Percentiles rank a stretch among this genome's conserved stretches.
These are phyloP conservation scores for Chaetops frenatus DNA, from an alignment of 2,113 vertebrate genomes.

Conservation along the genomic window DNA sequence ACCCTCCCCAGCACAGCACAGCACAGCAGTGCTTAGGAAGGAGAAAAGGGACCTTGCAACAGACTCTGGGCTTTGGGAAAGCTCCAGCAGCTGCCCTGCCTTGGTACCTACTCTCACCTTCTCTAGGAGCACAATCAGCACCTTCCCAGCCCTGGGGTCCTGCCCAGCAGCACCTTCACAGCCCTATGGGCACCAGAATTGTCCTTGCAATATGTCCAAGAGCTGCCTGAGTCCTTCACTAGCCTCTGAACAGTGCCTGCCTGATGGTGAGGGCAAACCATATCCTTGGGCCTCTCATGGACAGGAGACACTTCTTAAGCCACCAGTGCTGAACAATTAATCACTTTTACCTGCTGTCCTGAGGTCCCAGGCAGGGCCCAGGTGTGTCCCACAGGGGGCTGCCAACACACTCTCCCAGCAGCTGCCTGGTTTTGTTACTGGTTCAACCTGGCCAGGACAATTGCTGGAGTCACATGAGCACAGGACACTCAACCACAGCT, in stretches of 20 bases:
- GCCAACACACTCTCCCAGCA: not conserved
- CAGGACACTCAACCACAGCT: not conserved
- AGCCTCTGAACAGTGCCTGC: not conserved
- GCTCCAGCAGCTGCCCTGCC: not conserved
- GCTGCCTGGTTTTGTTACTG: not conserved
- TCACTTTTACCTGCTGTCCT: not conserved
- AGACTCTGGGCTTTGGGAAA: not conserved
- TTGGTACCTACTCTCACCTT: not conserved
- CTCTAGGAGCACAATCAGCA: not conserved
- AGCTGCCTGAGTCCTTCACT: not conserved
- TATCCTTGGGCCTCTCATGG: rapidly evolving
- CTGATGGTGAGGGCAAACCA: not conserved
- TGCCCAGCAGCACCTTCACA: not conserved
- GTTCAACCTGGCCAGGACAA: not conserved
- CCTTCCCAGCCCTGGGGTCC: not conserved
- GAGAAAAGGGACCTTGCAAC: not conserved
- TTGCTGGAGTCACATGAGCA: not conserved
- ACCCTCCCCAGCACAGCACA: not conserved
- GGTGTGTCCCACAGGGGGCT: not conserved
- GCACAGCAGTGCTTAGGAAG: not conserved
- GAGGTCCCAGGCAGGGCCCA: not conserved
- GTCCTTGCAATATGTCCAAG: not conserved
- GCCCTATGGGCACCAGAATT: not conserved
- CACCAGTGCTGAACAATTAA: not conserved
- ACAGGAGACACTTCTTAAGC: not conserved